phyloP scores from a whole-genome alignment of 2,797 vertebrate genomes.

The Melopsittacus undulatus region DNA sequence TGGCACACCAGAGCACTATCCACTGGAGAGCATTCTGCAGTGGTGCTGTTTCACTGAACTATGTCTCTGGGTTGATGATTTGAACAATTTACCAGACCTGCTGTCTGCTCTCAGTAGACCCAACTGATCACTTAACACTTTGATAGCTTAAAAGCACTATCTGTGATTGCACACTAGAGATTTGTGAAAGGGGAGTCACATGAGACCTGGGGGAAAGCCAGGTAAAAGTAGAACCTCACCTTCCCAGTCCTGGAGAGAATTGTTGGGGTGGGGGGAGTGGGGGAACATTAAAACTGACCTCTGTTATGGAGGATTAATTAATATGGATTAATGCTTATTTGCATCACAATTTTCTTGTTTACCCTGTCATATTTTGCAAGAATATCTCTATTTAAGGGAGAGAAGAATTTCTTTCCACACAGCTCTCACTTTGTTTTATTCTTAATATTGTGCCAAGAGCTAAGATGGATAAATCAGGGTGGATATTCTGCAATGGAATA shows the following conservation, averaged over 20 bases:
- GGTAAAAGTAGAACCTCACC: not conserved
- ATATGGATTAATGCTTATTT: not conserved
- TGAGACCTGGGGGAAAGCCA: not conserved
- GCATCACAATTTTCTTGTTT: not conserved
- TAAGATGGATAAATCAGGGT: not conserved
- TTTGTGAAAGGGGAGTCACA: not conserved
- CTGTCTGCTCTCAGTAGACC: not conserved
- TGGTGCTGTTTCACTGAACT: not conserved
- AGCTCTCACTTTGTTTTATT: not conserved
- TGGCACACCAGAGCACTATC: not conserved
- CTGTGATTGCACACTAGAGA: not conserved
- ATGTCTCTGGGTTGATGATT: fast-evolving
- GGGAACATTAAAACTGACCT: not conserved
- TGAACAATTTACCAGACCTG: not conserved
- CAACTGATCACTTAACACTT: not conserved
- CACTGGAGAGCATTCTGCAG: not conserved
- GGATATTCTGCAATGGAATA: not conserved
- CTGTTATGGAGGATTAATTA: no score
- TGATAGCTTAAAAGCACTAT: not conserved
- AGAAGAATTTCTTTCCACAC: not conserved
- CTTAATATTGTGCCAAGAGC: not conserved
- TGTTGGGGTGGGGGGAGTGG: no score
- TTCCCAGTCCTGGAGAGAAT: not conserved
- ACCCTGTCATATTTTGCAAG: not conserved
- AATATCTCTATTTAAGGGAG: not conserved